Percentiles rank a stretch among this genome's conserved stretches.
These are phyloP conservation scores for Pandion haliaetus DNA, from an alignment of 2,113 vertebrate species.

Conservation along the genomic window DNA sequence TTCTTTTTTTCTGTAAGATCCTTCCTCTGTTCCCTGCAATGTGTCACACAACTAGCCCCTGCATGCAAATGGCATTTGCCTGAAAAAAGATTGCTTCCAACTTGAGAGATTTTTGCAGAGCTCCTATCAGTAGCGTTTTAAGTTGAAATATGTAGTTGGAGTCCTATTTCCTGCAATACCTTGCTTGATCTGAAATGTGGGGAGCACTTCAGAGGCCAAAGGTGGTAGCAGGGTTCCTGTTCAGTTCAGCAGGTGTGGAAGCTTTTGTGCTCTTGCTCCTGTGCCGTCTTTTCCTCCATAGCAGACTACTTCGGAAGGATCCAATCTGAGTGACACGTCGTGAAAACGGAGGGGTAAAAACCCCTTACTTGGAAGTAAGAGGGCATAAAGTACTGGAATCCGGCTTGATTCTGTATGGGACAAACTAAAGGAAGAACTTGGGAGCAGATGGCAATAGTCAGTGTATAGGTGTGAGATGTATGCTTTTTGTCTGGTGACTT, in stretches of 20 bases:
- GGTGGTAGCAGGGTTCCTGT: background rate
- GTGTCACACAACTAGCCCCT: background rate
- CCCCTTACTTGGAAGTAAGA: background rate
- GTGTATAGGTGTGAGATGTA: background rate
- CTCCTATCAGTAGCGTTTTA: background rate
- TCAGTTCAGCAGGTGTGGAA: background rate
- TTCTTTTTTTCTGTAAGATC: background rate
- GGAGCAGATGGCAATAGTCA: background rate
- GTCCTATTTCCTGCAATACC: background rate
- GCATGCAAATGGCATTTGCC: background rate
- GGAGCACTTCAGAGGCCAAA: background rate
- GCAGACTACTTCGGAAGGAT: background rate
- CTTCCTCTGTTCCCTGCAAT: background rate
- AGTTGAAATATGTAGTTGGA: background rate
- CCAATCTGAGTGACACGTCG: rapidly evolving
- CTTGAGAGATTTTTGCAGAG: background rate
- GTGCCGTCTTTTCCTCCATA: background rate
- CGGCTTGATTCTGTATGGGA: background rate
- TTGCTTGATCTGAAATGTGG: background rate
- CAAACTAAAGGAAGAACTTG: background rate
- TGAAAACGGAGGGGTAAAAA: background rate
- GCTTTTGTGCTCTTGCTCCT: background rate
- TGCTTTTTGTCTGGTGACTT: background rate
- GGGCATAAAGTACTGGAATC: background rate
- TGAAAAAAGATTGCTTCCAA: background rate